These are phyloP conservation scores for Empis livida DNA, from an alignment of 2,888 invertebrate species.

Conservation along the genomic window DNA sequence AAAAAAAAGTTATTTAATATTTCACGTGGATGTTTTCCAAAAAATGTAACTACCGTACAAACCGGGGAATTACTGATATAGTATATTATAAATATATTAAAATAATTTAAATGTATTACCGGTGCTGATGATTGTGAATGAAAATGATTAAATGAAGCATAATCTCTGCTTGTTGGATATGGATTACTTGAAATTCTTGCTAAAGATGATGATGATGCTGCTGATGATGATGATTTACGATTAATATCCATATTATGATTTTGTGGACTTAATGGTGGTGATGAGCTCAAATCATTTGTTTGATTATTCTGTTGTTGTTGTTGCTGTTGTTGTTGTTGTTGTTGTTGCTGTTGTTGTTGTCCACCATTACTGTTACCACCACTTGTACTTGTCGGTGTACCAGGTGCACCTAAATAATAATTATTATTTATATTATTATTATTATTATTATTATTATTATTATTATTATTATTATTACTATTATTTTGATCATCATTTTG, in stretches of 20 bases:
- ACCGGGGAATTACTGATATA: too few relatives aligned
- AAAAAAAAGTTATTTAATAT: too few relatives aligned
- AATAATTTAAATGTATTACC: slow-evolving; percentile 14
- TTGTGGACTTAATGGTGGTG: slow-evolving; percentile 22
- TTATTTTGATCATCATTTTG: slow-evolving; percentile 27
- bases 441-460: slow-evolving; percentile 18
- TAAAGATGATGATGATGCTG: slow-evolving; percentile 13
- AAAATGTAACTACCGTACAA: too few relatives aligned
- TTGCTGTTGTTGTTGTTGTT: background rate
- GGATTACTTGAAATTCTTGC: slow-evolving; percentile 37
- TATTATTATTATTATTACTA: slow-evolving; percentile 2
- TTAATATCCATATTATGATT: slow-evolving; percentile 20
- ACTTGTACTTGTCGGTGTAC: slow-evolving; percentile 2
- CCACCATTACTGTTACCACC: background rate
- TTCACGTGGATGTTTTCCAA: too few relatives aligned
- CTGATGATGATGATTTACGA: slow-evolving; percentile 17
- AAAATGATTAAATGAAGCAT: slow-evolving; percentile 67
- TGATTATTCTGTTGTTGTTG: background rate
- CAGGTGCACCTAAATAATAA: slow-evolving; percentile 7
- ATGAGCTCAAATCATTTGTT: slow-evolving; percentile 14
- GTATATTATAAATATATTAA: slow-evolving; percentile 2
- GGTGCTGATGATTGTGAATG: slow-evolving; percentile 68
- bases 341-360: too few relatives aligned
- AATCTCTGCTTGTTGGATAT: slow-evolving; percentile 48
- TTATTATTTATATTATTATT: slow-evolving; percentile 1